Evolutionary conservation across 2,888 invertebrate species (phyloP), one percentile per base, ranked within the genome.

Genomic region (Poecilus cupreus): DNA sequence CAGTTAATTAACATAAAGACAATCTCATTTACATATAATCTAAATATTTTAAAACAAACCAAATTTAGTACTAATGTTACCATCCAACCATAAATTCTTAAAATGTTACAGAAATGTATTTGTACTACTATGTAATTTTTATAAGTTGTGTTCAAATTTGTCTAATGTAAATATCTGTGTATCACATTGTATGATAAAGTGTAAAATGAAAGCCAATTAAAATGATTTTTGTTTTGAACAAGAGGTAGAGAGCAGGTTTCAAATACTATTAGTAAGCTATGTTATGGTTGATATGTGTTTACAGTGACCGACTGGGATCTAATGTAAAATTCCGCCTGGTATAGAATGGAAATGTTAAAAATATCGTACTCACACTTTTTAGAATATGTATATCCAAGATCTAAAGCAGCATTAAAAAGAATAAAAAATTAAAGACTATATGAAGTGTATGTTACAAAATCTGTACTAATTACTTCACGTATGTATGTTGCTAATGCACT

Each of bases 311-410:
- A 37, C 6, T 68, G 37, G 43, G 68, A 18, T 68, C 37, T 32
- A 72, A 72, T 72, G 72, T 43, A 46, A 72, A 68, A 51, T 70
- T 82, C 70, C 81, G 84, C 85, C 86, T 85, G 85, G 85, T 84
- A 84, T 84, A 85, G 85, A 85, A 85, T 84, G 84, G 84, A 84
- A 82, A 76, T 82, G 82, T 82, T 82, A 78, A 80, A 70, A 82
- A 78, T 43, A 70, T 82, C 80, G 83, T 88, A 88, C 88, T 88
- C 87, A 88, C 88, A 88, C 86, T 87, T 88, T 85, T 87, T 87
- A 87, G 87, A 88, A 82, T 86, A 86, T 72, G 86, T 84, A 82
- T 85, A 87, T 86, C 88, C 87, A 81, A 85, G 87, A 74, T 82
- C 81, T 81, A 60, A 39, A 72, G 75, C 74, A 75, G 75, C 75